Evolutionary conservation across 2,113 vertebrate genomes (phyloP), one percentile per base, ranked within the genome.

Genomic region (Elachura formosa): DNA sequence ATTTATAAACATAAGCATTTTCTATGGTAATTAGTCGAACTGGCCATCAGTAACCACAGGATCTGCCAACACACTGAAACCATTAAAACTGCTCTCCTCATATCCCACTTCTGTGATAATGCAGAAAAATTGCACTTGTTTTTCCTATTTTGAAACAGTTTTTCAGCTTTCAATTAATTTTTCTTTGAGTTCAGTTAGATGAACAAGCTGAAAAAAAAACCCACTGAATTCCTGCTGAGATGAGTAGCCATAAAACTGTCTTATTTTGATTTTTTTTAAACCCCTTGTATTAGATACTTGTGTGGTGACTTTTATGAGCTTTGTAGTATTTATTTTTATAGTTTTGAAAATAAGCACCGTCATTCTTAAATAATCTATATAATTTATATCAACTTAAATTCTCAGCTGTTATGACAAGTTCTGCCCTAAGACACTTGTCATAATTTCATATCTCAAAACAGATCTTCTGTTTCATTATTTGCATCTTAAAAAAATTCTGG

Each of bases 91-190:
- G n/a, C 12, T 48, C 38, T 84, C 29, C 43, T 82, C 54, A 72
- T 40, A 89, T 48, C 36, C 36, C 36, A 55, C 36, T 67, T 91
- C n/a, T 54, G 0, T 22, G 45, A 45, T 26, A 79, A 43, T 46
- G 25, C 15, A 84, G 81, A 67, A 91, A 64, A 91, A 33, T 75
- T 25, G 68, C 40, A 45, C 28, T 75, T 55, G 4, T 8, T 48
- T 84, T 90, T 91, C 25, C 45, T 72, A 12, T 79, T 94, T 91
- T 20, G 12, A 82, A 82, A 76, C 62, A 83, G 54, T 66, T 95
- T 87, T 87, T 79, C 78, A 94, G 41, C 45, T 79, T 75, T 87
- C 82, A 94, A 62, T 94, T 91, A 93, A 83, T 56, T 91, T 87
- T 18, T 75, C 62, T 90, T 75, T 62, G 62, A 93, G 90, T 12